A percentile compares a stretch with the other conserved stretches of the same genome.
These are phyloP conservation scores for Triops longicaudatus DNA, from an alignment of 1,140 invertebrate species.

Conservation along the genomic window DNA sequence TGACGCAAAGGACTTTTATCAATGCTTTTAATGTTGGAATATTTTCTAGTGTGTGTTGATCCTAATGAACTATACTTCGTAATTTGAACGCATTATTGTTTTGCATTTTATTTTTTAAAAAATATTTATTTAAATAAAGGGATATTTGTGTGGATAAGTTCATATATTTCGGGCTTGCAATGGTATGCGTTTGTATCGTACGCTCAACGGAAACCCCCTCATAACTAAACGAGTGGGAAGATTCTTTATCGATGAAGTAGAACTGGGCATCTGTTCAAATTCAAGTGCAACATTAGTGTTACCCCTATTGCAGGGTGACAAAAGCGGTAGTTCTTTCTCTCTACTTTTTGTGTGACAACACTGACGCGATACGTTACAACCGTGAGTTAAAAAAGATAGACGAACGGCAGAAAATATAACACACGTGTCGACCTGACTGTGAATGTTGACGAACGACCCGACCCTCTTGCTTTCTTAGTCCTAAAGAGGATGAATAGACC, in stretches of 20 bases:
- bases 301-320: background rate
- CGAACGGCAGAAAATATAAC: background rate
- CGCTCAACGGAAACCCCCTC: too few species aligned
- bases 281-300: background rate
- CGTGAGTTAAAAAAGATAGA: background rate
- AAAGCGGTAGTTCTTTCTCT: background rate
- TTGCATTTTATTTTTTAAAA: background rate
- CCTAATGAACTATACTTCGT: too few species aligned
- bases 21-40: too few species aligned
- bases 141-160: background rate
- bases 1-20: too few species aligned
- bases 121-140: background rate
- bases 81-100: too few species aligned
- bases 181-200: too few species aligned
- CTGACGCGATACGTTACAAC: background rate
- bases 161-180: background rate
- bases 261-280: background rate
- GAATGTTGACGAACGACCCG: background rate
- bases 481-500: background rate
- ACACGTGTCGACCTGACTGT: background rate
- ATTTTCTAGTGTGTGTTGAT: too few species aligned
- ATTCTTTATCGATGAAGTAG: background rate
- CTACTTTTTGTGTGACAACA: background rate
- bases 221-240: background rate
- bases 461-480: background rate